Evolutionary conservation across 2,113 vertebrate species (phyloP).

Genomic region (Megatriorchis doriae): DNA sequence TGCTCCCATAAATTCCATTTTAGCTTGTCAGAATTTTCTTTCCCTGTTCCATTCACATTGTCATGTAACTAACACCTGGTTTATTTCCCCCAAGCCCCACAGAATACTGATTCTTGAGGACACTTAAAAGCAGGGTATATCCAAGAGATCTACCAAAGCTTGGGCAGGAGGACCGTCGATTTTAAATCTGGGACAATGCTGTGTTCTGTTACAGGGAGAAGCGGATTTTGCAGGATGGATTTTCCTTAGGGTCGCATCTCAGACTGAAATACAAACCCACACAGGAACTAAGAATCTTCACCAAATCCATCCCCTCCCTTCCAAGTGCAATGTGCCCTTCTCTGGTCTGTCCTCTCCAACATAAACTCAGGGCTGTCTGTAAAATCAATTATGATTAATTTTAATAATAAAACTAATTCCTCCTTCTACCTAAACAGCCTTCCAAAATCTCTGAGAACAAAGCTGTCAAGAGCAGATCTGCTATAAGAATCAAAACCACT

Average conservation of each 20-base stretch:
- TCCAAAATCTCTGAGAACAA: not conserved
- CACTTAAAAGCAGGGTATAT: not conserved
- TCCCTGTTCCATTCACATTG: not conserved
- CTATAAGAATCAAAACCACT: not conserved
- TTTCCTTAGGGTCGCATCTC: not conserved
- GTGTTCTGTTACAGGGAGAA: not conserved
- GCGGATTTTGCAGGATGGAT: not conserved
- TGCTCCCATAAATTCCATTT: not conserved
- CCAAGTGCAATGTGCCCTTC: not conserved
- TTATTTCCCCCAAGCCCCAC: not conserved
- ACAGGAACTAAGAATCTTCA: not conserved
- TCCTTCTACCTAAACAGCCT: not conserved
- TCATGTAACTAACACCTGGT: not conserved
- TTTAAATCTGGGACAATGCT: not conserved
- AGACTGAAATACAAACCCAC: not conserved
- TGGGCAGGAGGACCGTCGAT: not conserved
- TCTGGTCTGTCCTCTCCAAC: not conserved
- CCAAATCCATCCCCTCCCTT: not conserved
- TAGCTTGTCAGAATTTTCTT: not conserved
- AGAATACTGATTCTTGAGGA: not conserved
- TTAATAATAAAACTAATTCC: not conserved
- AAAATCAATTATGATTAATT: not conserved
- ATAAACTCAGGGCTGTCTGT: not conserved
- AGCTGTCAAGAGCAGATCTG: not conserved
- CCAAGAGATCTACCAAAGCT: not conserved